Percentiles rank a stretch among this genome's conserved stretches.
These are phyloP conservation scores for Pomatorhinus ruficollis DNA, from an alignment of 2,113 vertebrate genomes.

Conservation along the genomic window DNA sequence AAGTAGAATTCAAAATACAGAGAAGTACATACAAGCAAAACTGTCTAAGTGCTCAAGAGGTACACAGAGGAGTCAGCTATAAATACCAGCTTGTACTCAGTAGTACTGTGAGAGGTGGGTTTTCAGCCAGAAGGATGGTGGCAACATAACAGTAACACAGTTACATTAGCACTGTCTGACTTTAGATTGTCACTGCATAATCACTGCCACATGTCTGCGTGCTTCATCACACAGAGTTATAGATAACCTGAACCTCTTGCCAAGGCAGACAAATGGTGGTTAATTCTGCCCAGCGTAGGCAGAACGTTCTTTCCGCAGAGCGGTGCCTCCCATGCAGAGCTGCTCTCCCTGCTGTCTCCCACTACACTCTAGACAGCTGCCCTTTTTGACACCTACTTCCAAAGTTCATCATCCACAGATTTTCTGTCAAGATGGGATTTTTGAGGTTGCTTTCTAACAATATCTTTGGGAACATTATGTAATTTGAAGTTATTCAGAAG, in stretches of 20 bases:
- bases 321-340: neutral
- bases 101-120: slow-evolving; percentile 37
- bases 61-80: slow-evolving; percentile 5
- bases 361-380: neutral
- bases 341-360: slow-evolving; percentile 32
- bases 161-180: slow-evolving; percentile 37
- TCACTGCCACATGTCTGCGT: slow-evolving; percentile 7
- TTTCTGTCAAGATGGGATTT: neutral
- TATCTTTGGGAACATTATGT: neutral
- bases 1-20: neutral
- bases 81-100: slow-evolving; percentile 36
- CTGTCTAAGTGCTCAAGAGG: neutral
- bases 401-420: neutral
- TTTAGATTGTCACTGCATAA: slow-evolving; percentile 36
- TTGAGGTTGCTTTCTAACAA: neutral
- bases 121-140: slow-evolving; percentile 42
- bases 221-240: slow-evolving; percentile 5
- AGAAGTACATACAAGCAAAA: neutral
- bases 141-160: slow-evolving; percentile 40
- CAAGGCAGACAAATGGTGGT: neutral
- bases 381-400: slow-evolving; percentile 23
- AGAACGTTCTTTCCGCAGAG: neutral
- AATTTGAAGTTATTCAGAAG: neutral
- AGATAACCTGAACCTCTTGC: slow-evolving; percentile 19
- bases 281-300: neutral